Percentiles rank a stretch among this genome's conserved stretches.
phyloP scores from a whole-genome alignment of 2,888 invertebrate genomes.

The Spatulosminthurus flaviceps region DNA sequence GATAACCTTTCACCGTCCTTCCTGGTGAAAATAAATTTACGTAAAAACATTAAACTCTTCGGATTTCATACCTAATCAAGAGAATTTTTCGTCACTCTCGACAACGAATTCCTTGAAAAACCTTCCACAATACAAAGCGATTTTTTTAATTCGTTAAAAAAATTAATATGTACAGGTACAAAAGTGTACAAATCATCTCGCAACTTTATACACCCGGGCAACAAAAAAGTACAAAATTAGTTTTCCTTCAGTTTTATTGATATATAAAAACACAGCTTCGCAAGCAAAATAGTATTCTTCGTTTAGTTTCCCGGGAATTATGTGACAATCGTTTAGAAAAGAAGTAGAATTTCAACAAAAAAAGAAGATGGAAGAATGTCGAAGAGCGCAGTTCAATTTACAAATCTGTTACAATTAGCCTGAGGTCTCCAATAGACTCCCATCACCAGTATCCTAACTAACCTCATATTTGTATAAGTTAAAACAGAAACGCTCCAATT shows the following conservation, averaged over 20 bases:
- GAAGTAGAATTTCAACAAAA: no score
- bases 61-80: neutral
- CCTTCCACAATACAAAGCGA: neutral
- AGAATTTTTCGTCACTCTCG: neutral
- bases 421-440: no score
- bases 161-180: constrained; percentile 26
- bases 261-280: no score
- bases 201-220: constrained; percentile 11
- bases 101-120: neutral
- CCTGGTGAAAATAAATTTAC: neutral
- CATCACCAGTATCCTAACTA: neutral
- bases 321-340: no score
- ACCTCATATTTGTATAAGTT: neutral
- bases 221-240: neutral
- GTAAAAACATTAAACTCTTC: neutral
- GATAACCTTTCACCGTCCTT: neutral
- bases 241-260: neutral
- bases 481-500: neutral
- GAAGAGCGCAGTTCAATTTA: no score
- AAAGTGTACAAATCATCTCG: constrained; percentile 21
- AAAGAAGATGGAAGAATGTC: no score
- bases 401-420: no score
- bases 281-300: no score
- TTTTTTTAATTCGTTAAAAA: neutral
- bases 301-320: no score